Evolutionary conservation across 2,113 vertebrate genomes (phyloP), one percentile per base, ranked within the genome.

Genomic region (Pangasianodon gigas): DNA sequence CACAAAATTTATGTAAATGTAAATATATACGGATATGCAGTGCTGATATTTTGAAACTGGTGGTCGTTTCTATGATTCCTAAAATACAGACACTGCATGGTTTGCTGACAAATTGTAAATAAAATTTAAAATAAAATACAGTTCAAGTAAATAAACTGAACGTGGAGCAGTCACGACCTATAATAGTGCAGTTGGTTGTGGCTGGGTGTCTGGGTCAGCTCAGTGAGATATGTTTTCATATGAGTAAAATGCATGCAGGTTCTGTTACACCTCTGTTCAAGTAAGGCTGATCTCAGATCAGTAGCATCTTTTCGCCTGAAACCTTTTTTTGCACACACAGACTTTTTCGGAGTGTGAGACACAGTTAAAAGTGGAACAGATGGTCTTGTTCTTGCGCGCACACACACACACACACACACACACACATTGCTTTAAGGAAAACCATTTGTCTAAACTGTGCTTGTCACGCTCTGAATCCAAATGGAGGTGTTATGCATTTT

Each of bases 331-430:
- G 2, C 18, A 82, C 32, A 21, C 93, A 93, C 54, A 88, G 83
- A 90, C 83, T 93, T 91, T 92, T 92, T 91, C 51, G 52, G 87
- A 90, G 32, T 88, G 87, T 62, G 69, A 69, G 87, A 85, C 62
- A 75, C 93, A 91, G 88, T 91, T 93, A 91, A 93, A 94, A 93
- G 93, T 93, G 87, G 91, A 92, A 94, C 93, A 91, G 93, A 93
- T 86, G 89, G 84, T 85, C 58, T 67, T 84, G 65, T 74, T 84
- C 37, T 58, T 24, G 9, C 32, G 0, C 5, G 0, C 16, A 24
- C 7, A 14, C 26, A 19, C 44, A 37, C 84, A 37, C 85, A 86
- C 85, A 81, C 74, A 91, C 90, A 82, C 77, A 88, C 48, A 92
- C 90, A 89, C 79, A 16, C 88, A 92, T 90, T 84, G 91, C 93